Percentiles rank a stretch among this genome's conserved stretches.
These are phyloP conservation scores for Phalacrocorax aristotelis DNA, from an alignment of 2,113 vertebrate genomes.

Conservation along the genomic window DNA sequence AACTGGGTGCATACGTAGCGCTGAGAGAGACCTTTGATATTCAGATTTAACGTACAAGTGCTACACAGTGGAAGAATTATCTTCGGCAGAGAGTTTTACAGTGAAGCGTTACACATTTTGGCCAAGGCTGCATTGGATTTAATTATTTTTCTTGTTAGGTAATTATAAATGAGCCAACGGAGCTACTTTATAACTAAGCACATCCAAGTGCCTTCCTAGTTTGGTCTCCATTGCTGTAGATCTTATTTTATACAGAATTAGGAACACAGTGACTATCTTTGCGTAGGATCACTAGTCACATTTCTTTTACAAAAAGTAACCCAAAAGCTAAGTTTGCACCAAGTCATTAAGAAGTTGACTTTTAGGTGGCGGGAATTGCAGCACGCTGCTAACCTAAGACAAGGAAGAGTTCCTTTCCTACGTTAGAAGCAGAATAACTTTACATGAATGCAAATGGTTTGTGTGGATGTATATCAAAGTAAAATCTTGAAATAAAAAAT, in stretches of 20 bases:
- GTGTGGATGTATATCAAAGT: not conserved
- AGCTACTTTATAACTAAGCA: not conserved
- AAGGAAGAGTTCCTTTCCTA: not conserved
- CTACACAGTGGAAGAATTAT: not conserved
- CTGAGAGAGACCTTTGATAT: not conserved
- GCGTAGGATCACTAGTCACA: not conserved
- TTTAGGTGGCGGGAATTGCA: not conserved
- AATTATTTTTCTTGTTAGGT: not conserved
- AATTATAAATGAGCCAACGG: not conserved
- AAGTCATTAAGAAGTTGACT: not conserved
- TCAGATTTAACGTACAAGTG: not conserved
- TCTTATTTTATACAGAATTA: not conserved
- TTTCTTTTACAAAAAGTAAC: not conserved
- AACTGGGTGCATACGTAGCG: fast-evolving
- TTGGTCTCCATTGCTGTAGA: not conserved
- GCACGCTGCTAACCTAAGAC: not conserved
- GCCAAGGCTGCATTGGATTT: not conserved
- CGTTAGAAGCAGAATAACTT: not conserved
- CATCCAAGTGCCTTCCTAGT: not conserved
- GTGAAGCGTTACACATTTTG: not conserved
- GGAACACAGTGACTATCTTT: not conserved
- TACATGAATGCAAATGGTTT: not conserved
- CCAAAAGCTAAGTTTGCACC: not conserved
- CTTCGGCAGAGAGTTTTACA: not conserved
- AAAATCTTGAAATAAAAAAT: not conserved